Base-by-base conservation (phyloP, 2,888 invertebrate genomes). In the Eupithecia dodoneata region DNA sequence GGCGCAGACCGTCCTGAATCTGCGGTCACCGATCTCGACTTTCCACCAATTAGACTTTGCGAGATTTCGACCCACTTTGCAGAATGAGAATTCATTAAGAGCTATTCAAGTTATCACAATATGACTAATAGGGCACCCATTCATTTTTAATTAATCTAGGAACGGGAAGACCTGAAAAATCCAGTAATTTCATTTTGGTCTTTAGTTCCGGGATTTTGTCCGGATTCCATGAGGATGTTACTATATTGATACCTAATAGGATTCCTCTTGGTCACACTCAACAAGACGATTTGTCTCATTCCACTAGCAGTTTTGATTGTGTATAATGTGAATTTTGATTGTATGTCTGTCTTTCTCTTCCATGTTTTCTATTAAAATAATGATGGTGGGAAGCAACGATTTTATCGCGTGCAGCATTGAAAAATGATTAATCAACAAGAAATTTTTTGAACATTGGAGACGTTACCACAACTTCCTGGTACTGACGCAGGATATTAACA, bases 71-170 rank as follows among this genome's bases (percentile, higher is more conserved):
- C 92, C 93, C 87, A 93, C 90, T 92, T 92, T 82, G 88, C 89
- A 89, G 89, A 93, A 92, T 90, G 89, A 89, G 87, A 91, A 92
- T 94, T 95, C 94, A 94, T 94, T 95, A 94, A 92, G 91, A 88
- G 87, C 93, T 86, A 94, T 95, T 94, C 93, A 94, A 89, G 84
- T 88, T 90, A 91, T 91, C 90, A 94, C 93, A 94, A 93, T 94
- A 90, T 92, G 89, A 90, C 91, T 91, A 89, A 92, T 92, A 92
- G 90, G 87, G 87, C 74, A 77, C 81, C 85, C 88, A 86, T 90
- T 91, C 88, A 91, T 86, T 91, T 91, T 93, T 92, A 92, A 93
- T 93, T 93, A 92, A 90, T 89, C 87, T 84, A 84, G 82, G 86
- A 87, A 82, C 81, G 81, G 45, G 76, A 77, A 80, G 72, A 71